Evolutionary conservation across 64 coral and sea anemone species (phyloP), one percentile per base, ranked within the genome.

Genomic region (Montipora sp.): DNA sequence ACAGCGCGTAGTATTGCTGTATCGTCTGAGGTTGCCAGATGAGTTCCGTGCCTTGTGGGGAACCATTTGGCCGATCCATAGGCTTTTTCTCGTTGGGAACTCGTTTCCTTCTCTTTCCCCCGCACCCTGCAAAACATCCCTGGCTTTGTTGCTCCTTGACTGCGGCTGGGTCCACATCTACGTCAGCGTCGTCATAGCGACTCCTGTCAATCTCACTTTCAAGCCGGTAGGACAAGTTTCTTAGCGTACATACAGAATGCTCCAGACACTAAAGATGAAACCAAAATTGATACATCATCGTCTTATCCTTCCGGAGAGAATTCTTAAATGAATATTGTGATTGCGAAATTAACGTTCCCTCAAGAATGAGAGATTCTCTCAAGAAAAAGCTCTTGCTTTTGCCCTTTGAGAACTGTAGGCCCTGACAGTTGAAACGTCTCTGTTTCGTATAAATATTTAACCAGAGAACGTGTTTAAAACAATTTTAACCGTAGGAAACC

Each of bases 91-190:
- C 83, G 13, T 74, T 89, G 19, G 82, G 82, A 4, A 71, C 80
- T 24, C 94, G 94, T 77, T 98, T 98, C 89, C 85, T 98, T 61
- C 84, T 98, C 18, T 92, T 88, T 3, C 95, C 95, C 9, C 95
- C 95, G 36, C 95, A 98, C 48, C 95, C 95, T 44, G 95, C 95
- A 88, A 98, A 98, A 80, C 95, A 98, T 23, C 95, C 95, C 19
- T 98, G 95, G 61, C 87, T 94, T 55, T 98, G 95, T 66, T 98
- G 95, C 79, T 98, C 95, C 70, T 92, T 98, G 78, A 98, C 95
- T 5, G 89, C 43, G 1, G 93, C 93, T 5, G 92, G 90, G 76
- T 94, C 89, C 66, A 98, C 88, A 16, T 98, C 63, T 8, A 98
- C 89, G 5, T 98, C 89, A 50, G 92, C 92, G 44, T 98, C 95